phyloP scores from a whole-genome alignment of 1,140 invertebrate species.

The Aphelenchoides fujianensis region DNA sequence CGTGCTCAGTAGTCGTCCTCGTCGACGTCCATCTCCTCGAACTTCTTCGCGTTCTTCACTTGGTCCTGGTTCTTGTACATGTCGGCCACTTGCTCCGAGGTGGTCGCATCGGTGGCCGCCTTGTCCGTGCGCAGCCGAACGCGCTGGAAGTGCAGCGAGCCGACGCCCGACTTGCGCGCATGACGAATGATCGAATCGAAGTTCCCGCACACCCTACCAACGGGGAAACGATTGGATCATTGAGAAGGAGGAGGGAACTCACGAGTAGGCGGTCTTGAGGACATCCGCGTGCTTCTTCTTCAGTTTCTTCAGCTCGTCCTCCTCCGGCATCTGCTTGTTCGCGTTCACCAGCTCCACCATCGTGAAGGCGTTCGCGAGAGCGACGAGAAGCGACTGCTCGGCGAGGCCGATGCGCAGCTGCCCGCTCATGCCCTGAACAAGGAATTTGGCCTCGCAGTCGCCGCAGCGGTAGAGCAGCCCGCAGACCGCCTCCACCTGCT shows the following conservation, averaged over 20 bases:
- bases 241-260: slow-evolving; percentile 54
- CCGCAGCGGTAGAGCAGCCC: slow-evolving; percentile 85
- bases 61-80: slow-evolving; percentile 66
- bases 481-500: slow-evolving; percentile 89
- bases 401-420: slow-evolving; percentile 93
- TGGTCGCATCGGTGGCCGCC: slow-evolving; percentile 83
- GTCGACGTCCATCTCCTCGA: background rate
- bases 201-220: slow-evolving; percentile 84
- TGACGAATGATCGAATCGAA: slow-evolving; percentile 82
- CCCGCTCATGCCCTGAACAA: slow-evolving; percentile 85
- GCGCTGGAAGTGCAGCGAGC: slow-evolving; percentile 87
- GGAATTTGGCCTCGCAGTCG: slow-evolving; percentile 81
- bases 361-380: slow-evolving; percentile 79
- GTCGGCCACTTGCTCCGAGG: slow-evolving; percentile 75
- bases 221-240: slow-evolving; percentile 13
- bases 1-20: slow-evolving; percentile 7
- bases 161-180: slow-evolving; percentile 76
- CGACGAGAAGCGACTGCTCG: slow-evolving; percentile 85
- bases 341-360: slow-evolving; percentile 39
- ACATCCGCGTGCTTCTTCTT: slow-evolving; percentile 75
- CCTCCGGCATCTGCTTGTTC: slow-evolving; percentile 64
- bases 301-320: slow-evolving; percentile 76
- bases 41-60: slow-evolving; percentile 4
- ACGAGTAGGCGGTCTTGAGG: slow-evolving; percentile 90
- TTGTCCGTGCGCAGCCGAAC: slow-evolving; percentile 81